These are phyloP conservation scores for Piaya cayana DNA, from an alignment of 2,113 vertebrate genomes.

Conservation along the genomic window DNA sequence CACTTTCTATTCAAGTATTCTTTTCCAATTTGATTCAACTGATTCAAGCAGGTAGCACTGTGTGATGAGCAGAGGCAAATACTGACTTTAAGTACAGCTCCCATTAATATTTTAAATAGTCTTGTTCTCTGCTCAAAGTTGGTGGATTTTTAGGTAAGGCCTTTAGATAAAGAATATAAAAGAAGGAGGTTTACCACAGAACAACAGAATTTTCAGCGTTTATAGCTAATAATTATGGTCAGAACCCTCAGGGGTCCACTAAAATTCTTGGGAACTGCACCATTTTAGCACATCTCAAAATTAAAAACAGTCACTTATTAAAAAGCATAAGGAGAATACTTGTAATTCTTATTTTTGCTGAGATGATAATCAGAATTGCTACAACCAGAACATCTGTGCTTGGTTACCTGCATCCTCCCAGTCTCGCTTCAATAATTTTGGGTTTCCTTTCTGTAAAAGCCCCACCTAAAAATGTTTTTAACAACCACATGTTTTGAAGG, in stretches of 20 bases:
- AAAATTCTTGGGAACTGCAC: not conserved
- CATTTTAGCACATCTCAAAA: not conserved
- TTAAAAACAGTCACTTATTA: not conserved
- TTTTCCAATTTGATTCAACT: not conserved
- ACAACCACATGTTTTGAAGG: not conserved
- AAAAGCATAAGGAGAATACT: not conserved
- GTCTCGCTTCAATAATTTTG: not conserved
- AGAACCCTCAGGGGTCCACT: not conserved
- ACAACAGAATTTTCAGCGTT: not conserved
- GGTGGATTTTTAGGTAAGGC: not conserved
- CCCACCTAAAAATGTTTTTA: not conserved
- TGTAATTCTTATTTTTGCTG: not conserved
- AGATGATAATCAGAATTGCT: not conserved
- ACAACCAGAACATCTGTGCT: not conserved
- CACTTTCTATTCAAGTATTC: not conserved
- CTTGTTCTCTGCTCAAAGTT: not conserved
- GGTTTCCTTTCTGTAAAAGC: not conserved
- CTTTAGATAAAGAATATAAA: not conserved
- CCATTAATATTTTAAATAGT: not conserved
- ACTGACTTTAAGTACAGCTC: not conserved
- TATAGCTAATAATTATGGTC: not conserved
- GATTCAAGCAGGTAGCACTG: not conserved
- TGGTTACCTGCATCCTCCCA: not conserved
- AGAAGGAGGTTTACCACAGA: not conserved
- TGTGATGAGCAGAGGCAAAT: not conserved